Evolutionary conservation across 1,140 invertebrate species (phyloP).

Genomic region (Stratiolaelaps scimitus): DNA sequence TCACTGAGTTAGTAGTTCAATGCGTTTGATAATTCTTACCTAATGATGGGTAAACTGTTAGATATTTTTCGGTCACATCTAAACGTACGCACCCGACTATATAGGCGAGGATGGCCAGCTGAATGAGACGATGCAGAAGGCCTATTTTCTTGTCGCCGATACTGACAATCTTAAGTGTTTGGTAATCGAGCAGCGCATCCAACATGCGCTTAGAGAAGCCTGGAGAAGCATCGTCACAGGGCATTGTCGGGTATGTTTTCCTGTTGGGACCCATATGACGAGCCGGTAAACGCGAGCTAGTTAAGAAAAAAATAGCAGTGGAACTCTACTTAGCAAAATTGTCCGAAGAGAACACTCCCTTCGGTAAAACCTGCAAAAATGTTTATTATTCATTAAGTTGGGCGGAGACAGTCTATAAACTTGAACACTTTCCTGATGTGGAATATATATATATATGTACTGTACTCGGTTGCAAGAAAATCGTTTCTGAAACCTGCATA

Average conservation of each 20-base stretch:
- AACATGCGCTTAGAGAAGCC: background rate
- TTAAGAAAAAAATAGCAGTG: background rate
- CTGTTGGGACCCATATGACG: background rate
- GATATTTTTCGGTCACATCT: no score
- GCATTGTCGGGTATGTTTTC: background rate
- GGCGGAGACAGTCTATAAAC: background rate
- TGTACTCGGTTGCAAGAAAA: background rate
- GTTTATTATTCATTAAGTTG: background rate
- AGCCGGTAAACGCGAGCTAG: background rate
- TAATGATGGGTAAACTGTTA: no score
- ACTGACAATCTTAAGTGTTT: conserved; percentile 47
- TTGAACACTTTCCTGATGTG: background rate
- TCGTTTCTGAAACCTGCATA: background rate
- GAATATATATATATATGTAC: background rate
- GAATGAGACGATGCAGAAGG: conserved; percentile 44
- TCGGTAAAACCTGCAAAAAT: background rate
- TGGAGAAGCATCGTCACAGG: background rate
- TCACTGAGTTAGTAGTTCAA: no score
- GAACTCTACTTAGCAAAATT: no score
- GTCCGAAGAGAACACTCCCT: background rate
- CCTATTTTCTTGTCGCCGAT: conserved; percentile 46
- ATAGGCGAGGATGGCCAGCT: conserved; percentile 44
- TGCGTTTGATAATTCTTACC: no score
- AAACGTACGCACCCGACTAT: conserved; percentile 45
- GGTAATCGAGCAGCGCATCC: conserved; percentile 43